A percentile compares a stretch with the other conserved stretches of the same genome.
Evolutionary conservation across 2,888 invertebrate species (phyloP).

Genomic region (Dendrolimus houi): DNA sequence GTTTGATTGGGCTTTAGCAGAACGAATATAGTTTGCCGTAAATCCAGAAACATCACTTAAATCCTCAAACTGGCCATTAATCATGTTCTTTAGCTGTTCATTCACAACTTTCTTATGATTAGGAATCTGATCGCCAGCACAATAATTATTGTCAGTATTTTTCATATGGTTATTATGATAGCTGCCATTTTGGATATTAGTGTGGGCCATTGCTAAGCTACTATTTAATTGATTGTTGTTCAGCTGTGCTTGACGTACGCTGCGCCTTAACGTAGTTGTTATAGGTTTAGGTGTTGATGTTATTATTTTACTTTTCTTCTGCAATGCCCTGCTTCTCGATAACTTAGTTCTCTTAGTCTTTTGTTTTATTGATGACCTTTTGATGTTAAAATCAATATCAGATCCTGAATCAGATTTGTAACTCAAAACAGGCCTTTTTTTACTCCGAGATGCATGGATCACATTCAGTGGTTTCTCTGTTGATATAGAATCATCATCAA

Average conservation of each 20-base stretch:
- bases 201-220: slow-evolving; percentile 41
- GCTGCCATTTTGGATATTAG: slow-evolving; percentile 27
- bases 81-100: slow-evolving; percentile 19
- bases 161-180: slow-evolving; percentile 19
- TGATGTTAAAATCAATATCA: slow-evolving; percentile 56
- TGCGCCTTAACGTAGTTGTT: slow-evolving; percentile 40
- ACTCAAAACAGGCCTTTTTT: slow-evolving; percentile 27
- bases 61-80: slow-evolving; percentile 58
- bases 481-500: slow-evolving; percentile 47
- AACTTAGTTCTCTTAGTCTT: slow-evolving; percentile 40
- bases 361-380: slow-evolving; percentile 35
- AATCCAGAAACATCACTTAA: slow-evolving; percentile 67
- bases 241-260: slow-evolving; percentile 42
- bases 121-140: slow-evolving; percentile 24
- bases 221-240: slow-evolving; percentile 40
- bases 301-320: slow-evolving; percentile 48
- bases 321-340: slow-evolving; percentile 31
- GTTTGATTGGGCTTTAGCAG: slow-evolving; percentile 53
- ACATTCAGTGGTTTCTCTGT: slow-evolving; percentile 43
- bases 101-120: slow-evolving; percentile 22
- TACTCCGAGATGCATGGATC: slow-evolving; percentile 42
- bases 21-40: slow-evolving; percentile 67
- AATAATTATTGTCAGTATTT: slow-evolving; percentile 15
- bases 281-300: slow-evolving; percentile 61
- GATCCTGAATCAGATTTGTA: slow-evolving; percentile 46